Evolutionary conservation across 2,797 vertebrate species (phyloP).

Genomic region (Arremon brunneinucha): DNA sequence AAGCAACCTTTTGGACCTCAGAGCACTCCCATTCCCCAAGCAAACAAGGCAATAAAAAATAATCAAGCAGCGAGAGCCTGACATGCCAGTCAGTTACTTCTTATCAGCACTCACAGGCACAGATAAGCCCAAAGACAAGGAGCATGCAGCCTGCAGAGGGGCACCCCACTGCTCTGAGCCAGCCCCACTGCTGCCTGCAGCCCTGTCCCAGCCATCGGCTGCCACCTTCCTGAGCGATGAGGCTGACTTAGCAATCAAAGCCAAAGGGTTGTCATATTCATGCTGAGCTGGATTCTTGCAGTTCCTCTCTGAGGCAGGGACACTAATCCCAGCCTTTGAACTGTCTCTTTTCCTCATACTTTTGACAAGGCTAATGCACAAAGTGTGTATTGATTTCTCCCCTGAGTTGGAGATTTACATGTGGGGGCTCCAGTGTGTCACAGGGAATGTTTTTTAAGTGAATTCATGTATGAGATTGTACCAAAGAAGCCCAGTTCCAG

Average conservation of each 20-base stretch:
- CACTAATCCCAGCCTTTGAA: not conserved
- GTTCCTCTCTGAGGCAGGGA: not conserved
- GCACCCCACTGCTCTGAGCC: not conserved
- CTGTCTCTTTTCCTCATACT: not conserved
- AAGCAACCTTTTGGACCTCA: not conserved
- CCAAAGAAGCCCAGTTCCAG: not conserved
- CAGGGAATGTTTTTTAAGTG: not conserved
- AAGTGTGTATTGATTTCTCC: not conserved
- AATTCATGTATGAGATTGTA: not conserved
- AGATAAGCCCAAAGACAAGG: not conserved
- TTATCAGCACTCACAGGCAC: not conserved
- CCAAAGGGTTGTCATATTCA: not conserved
- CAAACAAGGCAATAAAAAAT: conserved; percentile 23
- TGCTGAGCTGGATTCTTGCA: not conserved
- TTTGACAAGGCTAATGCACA: not conserved
- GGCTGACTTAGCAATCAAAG: not conserved
- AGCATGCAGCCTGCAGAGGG: not conserved
- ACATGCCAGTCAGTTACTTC: not conserved
- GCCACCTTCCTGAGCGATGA: not conserved
- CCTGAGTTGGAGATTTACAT: accelerated
- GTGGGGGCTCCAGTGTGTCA: not conserved
- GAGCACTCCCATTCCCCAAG: not conserved
- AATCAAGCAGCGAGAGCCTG: not conserved
- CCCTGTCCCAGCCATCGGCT: accelerated
- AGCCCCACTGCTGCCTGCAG: not conserved